Evolutionary conservation across 2,888 invertebrate genomes (phyloP), one percentile per base, ranked within the genome.

Genomic region (Cerastis leucographa): DNA sequence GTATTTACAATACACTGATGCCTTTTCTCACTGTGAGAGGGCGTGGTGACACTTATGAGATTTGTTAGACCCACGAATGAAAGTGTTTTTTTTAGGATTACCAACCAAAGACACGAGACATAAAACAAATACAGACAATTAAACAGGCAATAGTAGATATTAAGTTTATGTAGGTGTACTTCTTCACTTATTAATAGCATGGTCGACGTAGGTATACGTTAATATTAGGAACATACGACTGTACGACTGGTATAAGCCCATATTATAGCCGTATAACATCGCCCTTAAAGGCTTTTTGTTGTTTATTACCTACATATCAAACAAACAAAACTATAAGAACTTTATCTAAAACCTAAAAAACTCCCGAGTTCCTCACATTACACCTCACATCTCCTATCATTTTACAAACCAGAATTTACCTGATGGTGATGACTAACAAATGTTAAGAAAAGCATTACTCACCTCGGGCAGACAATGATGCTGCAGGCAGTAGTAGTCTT

Each of bases 381-480:
- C 25, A 56, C 25, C 56, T 25, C 56, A 17, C 56, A 59, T 8
- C 56, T 17, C 7, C 7, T 25, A 17, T 17, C 7, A 25, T 14
- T 14, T 25, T 25, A 56, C 14, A 56, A 56, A 56, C 14, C 25
- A 25, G 6, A 25, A 25, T 2, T 56, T 25, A 25, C 14, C 25
- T 56, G 25, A 25, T 29, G 17, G 8, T 56, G 25, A 11, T n/a
- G 5, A 42, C 7, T 25, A 64, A 76, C 17, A 11, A 51, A 51
- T 42, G 5, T 7, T 12, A 54, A 11, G 4, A n/a, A 2, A 17
- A 1, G 9, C 3, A 49, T 19, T 11, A 11, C 87, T 82, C 90
- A 97, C 98, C 96, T 98, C 98, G 0, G 98, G 98, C 77, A 98
- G 93, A 91, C 98, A 98, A 88, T 98, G 98, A 92, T 98, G 98